Evolutionary conservation across 2,797 vertebrate genomes (phyloP).

Genomic region (Sebastiscus tertius): DNA sequence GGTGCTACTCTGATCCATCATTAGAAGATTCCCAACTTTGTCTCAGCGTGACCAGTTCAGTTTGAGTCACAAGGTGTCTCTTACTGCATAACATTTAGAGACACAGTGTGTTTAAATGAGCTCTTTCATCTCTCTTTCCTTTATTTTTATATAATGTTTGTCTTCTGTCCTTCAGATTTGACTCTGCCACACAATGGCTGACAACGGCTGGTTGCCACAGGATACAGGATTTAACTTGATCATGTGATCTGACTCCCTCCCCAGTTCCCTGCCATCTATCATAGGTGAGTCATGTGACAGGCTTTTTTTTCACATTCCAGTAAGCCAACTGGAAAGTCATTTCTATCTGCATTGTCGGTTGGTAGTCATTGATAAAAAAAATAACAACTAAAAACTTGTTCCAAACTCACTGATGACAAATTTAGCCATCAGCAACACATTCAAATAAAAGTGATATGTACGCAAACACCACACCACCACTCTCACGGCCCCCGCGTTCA

Average conservation of each 20-base stretch:
- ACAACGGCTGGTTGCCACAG: conserved; percentile 56
- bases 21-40: conserved; percentile 29
- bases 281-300: conserved; percentile 69
- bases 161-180: conserved; percentile 58
- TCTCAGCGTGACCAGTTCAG: conserved; percentile 20
- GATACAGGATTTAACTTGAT: conserved; percentile 64
- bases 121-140: neutral
- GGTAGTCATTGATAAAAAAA: conserved; percentile 50
- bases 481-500: conserved; percentile 53
- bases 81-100: neutral
- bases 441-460: conserved; percentile 52
- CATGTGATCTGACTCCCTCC: conserved; percentile 76
- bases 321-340: neutral
- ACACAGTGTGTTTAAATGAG: neutral
- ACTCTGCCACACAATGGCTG: conserved; percentile 66
- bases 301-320: neutral
- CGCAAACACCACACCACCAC: conserved; percentile 27
- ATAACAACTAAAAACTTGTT: conserved; percentile 22
- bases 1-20: conserved; percentile 58
- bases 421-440: conserved; percentile 57
- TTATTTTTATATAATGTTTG: neutral
- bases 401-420: conserved; percentile 31
- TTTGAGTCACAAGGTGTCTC: conserved; percentile 16
- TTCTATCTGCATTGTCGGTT: neutral
- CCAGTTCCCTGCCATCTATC: conserved; percentile 60